Percentiles rank a stretch among this genome's conserved stretches.
Evolutionary conservation across 2,888 invertebrate genomes (phyloP).

Genomic region (Apotomis betuletana): DNA sequence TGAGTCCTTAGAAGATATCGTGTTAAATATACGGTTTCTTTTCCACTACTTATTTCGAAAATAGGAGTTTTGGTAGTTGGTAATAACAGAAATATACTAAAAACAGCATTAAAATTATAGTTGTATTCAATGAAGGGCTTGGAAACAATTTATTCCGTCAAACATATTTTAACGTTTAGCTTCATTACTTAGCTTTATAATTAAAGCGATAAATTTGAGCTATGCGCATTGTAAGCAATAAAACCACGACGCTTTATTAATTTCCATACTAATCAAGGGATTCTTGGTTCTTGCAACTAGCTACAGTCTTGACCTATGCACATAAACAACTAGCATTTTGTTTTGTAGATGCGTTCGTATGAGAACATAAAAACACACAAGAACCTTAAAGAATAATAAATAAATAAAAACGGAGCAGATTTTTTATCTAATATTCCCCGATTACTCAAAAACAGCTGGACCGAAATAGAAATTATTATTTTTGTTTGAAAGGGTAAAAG

Average conservation of each 20-base stretch:
- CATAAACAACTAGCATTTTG: conserved; percentile 46
- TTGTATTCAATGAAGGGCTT: conserved; percentile 3
- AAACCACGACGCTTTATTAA: conserved; percentile 60
- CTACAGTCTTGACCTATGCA: conserved; percentile 64
- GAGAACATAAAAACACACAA: conserved; percentile 10
- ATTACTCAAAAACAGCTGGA: no score
- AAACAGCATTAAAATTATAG: not conserved
- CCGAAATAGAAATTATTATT: no score
- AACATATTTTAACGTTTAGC: conserved; percentile 27
- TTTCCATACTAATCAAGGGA: conserved; percentile 69
- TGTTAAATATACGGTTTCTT: no score
- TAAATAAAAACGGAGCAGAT: no score
- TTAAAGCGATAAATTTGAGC: conserved; percentile 40
- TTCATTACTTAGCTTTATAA: conserved; percentile 40
- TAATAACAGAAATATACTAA: not conserved
- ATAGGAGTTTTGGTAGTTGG: no score
- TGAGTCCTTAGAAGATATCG: no score
- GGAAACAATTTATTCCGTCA: conserved; percentile 26
- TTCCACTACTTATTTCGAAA: no score
- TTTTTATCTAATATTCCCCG: no score
- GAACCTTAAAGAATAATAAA: no score
- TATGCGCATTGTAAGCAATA: conserved; percentile 45
- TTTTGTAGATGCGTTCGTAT: conserved; percentile 32
- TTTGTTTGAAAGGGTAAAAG: no score
- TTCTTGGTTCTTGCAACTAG: conserved; percentile 53